phyloP scores from a whole-genome alignment of 1,140 invertebrate genomes.

The Plutomurus gul region DNA sequence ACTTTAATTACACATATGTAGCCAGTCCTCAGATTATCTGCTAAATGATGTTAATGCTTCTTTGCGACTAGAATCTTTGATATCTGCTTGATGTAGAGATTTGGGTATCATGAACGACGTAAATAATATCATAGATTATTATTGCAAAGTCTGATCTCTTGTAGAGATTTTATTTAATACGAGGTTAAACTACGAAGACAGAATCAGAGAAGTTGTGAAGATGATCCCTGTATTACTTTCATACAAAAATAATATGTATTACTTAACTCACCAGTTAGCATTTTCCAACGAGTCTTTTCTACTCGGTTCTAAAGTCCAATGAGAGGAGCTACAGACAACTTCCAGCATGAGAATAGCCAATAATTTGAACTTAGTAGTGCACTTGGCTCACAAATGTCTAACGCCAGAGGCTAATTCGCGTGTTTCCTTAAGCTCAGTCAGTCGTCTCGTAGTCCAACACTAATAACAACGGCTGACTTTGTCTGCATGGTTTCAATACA shows the following conservation, averaged over 20 bases:
- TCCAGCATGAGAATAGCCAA: constrained; percentile 16
- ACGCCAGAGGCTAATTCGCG: not conserved
- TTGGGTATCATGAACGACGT: not conserved
- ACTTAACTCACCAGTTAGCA: no score
- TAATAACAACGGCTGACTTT: no score
- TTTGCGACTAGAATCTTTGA: not conserved
- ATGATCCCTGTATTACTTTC: no score
- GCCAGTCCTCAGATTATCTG: not conserved
- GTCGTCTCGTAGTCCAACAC: no score
- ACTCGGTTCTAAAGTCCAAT: not conserved
- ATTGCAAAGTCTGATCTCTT: no score
- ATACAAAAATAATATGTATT: no score
- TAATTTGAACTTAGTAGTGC: constrained; percentile 6
- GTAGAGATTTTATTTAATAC: no score
- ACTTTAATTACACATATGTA: not conserved
- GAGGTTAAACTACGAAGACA: no score
- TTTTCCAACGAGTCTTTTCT: not conserved
- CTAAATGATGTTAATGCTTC: constrained; percentile 22
- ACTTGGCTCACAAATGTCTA: not conserved
- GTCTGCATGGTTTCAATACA: not conserved
- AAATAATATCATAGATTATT: no score
- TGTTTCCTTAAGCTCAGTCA: not conserved
- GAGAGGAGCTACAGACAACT: not conserved
- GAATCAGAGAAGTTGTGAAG: no score
- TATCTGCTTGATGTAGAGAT: not conserved